These are phyloP conservation scores for Pseudopodoces humilis DNA, from an alignment of 2,113 vertebrate genomes.

Conservation along the genomic window DNA sequence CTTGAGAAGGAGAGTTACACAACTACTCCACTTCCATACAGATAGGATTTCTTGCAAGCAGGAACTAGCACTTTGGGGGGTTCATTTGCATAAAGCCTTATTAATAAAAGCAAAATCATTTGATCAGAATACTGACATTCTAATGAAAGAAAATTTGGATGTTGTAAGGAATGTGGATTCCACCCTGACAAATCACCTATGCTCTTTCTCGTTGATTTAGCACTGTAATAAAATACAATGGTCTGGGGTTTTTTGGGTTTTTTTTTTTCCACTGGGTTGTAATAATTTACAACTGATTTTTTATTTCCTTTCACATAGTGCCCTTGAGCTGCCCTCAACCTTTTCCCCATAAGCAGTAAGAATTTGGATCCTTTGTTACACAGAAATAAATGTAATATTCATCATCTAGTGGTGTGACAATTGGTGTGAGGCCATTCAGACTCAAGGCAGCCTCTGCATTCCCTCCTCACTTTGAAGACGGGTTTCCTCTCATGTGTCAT, in stretches of 20 bases:
- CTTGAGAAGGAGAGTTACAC: slow-evolving; percentile 15
- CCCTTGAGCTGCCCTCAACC: slow-evolving; percentile 7
- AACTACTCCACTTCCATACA: neutral
- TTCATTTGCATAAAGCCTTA: slow-evolving; percentile 1
- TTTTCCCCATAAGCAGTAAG: neutral
- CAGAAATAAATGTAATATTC: neutral
- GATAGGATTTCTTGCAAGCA: neutral
- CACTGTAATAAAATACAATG: neutral
- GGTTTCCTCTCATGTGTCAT: neutral
- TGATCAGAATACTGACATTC: slow-evolving; percentile 9
- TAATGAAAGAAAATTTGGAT: neutral
- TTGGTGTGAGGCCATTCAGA: neutral
- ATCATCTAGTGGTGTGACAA: fast-evolving
- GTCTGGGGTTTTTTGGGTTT: neutral
- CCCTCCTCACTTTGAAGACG: neutral
- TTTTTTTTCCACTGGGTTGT: neutral
- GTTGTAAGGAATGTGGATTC: neutral
- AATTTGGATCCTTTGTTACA: neutral
- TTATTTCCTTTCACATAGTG: neutral
- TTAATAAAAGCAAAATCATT: neutral
- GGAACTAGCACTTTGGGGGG: neutral
- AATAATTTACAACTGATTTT: slow-evolving; percentile 16
- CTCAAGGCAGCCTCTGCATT: neutral
- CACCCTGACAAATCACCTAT: neutral
- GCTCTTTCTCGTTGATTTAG: neutral